Percentiles rank a stretch among this genome's conserved stretches.
Conservation (phyloP, 2,113 vertebrate species). For the Rousettus leschenaultii region DNA sequence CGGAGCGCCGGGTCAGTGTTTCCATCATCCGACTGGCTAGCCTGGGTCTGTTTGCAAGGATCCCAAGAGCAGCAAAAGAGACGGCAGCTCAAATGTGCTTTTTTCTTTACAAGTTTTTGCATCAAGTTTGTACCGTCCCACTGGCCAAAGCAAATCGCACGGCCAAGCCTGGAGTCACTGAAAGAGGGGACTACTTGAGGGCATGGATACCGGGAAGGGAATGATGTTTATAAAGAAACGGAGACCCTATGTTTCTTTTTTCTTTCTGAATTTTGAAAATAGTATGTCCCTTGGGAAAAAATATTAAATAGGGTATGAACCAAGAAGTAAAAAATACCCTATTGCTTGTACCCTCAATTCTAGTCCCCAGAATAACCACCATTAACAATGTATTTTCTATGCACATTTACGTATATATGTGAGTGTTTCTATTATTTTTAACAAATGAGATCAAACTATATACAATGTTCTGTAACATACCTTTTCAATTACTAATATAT, state of each 20-base stretch:
- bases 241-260: background rate
- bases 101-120: background rate
- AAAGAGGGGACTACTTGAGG: accelerated
- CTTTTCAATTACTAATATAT: background rate
- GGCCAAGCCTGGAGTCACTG: background rate
- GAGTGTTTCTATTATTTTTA: background rate
- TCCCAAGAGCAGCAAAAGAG: background rate
- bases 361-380: background rate
- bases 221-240: background rate
- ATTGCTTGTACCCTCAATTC: background rate
- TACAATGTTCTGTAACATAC: background rate
- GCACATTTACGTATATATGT: background rate
- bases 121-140: background rate
- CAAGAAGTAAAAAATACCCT: background rate
- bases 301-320: background rate
- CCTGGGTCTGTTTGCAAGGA: background rate
- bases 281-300: background rate
- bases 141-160: background rate
- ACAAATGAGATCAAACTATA: background rate
- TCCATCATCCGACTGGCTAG: background rate
- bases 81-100: background rate
- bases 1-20: background rate
- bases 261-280: background rate
- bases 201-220: background rate
- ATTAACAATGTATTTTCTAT: background rate